Base-by-base conservation (phyloP, 2,888 invertebrate species). In the Cremastinae sp. region DNA sequence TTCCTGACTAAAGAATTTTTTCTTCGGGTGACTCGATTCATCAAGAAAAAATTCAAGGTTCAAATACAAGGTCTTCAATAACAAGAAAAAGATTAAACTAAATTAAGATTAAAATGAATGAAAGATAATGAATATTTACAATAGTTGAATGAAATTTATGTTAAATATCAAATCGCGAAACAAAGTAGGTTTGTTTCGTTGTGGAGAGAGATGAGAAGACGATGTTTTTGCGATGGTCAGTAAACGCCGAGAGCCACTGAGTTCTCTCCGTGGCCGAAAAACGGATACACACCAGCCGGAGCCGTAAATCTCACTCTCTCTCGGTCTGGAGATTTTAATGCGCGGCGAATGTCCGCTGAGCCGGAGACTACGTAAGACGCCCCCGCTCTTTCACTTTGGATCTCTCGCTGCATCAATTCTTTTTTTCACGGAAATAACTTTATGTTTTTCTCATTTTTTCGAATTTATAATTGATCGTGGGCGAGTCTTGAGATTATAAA, bases 181-280 rank as follows among this genome's bases (percentile, higher is more conserved):
- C 47, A 62, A 55, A 45, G 47, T 7, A 18, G 47, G 10, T 41
- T 14, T 56, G 7, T 41, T 37, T 59, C 22, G 8, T 12, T 45
- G 10, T 7, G 28, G 8, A 43, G n/a, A 61, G 39, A 28, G 35
- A 39, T 9, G 49, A 51, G 66, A 65, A 22, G 39, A 43, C 43
- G 18, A 83, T 83, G 83, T 83, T 83, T 83, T 83, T 78, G 79
- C 78, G 58, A 64, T 72, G 82, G 82, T 73, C 78, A 83, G 82
- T 84, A 83, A 66, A 45, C 8, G 22, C 35, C 9, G 59, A 55
- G 59, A 55, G 55, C 55, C 43, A 47, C 69, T 64, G 71, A 59
- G 70, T 51, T 68, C 64, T 76, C 74, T 81, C 75, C 75, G 22
- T 55, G 78, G 72, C 79, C 80, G 77, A 82, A 82, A 83, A 78